Conservation (phyloP, 2,888 invertebrate genomes). For the Lagria hirta region DNA sequence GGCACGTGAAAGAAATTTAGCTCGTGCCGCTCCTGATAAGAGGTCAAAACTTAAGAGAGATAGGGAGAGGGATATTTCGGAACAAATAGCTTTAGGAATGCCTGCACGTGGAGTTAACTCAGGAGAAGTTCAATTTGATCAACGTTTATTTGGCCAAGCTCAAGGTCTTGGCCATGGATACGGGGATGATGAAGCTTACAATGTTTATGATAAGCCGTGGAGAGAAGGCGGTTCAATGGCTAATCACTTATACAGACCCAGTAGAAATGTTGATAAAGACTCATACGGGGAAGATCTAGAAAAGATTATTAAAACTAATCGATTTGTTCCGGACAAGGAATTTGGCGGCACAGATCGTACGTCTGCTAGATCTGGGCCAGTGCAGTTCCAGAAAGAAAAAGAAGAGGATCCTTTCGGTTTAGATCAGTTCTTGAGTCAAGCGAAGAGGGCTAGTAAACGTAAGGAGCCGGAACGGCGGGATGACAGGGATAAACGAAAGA, state of each 20-base stretch:
- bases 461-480: constrained; percentile 58
- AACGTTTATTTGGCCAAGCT: constrained; percentile 90
- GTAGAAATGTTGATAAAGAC: constrained; percentile 85
- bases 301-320: constrained; percentile 81
- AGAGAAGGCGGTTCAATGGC: constrained; percentile 83
- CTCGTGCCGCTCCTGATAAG: constrained; percentile 93
- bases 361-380: constrained; percentile 82
- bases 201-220: constrained; percentile 99
- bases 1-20: constrained; percentile 89
- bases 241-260: constrained; percentile 87
- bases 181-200: constrained; percentile 96
- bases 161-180: constrained; percentile 88
- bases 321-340: constrained; percentile 96
- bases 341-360: constrained; percentile 87
- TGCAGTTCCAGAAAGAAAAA: constrained; percentile 94
- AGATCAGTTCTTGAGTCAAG: constrained; percentile 96
- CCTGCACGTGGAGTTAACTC: constrained; percentile 75
- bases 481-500: constrained; percentile 54
- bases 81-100: constrained; percentile 96
- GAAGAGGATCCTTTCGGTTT: constrained; percentile 95
- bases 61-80: constrained; percentile 95
- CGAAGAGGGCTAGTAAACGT: constrained; percentile 77
- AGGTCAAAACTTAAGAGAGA: constrained; percentile 84
- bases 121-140: constrained; percentile 90
- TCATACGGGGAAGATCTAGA: constrained; percentile 90